A percentile compares a stretch with the other conserved stretches of the same genome.
phyloP scores from a whole-genome alignment of 2,888 invertebrate species.

The Drosophila mettleri region DNA sequence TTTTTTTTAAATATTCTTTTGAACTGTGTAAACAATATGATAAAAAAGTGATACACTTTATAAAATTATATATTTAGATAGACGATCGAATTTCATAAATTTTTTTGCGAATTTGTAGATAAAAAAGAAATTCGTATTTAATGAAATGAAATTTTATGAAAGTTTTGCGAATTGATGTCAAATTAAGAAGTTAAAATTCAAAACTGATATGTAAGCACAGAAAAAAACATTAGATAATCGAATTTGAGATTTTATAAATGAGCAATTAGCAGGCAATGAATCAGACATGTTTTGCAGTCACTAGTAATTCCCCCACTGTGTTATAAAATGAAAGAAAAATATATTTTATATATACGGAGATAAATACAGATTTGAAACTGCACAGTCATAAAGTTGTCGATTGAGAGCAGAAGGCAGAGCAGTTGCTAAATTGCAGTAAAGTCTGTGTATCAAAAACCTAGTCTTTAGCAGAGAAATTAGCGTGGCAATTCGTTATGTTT shows the following conservation, averaged over 20 bases:
- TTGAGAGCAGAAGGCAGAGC: conserved; percentile 11
- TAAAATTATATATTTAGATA: background rate
- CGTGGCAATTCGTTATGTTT: conserved; percentile 26
- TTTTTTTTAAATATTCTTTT: background rate
- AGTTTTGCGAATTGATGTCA: background rate
- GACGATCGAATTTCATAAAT: background rate
- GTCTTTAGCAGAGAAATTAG: conserved; percentile 44
- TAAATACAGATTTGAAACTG: background rate
- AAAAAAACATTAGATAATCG: background rate
- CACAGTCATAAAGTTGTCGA: background rate
- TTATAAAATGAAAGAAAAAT: conserved; percentile 1
- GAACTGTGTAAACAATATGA: background rate
- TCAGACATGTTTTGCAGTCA: conserved; percentile 17
- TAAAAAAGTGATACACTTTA: background rate
- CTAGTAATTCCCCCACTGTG: conserved; percentile 29
- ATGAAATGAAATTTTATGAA: too few relatives aligned
- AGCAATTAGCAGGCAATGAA: conserved; percentile 33
- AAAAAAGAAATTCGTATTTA: too few relatives aligned
- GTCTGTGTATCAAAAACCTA: background rate
- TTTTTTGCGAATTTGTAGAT: too few relatives aligned
- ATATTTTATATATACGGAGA: too few relatives aligned
- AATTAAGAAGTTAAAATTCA: too few relatives aligned
- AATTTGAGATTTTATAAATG: background rate
- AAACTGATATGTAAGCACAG: too few relatives aligned
- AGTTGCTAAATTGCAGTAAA: conserved; percentile 4